A percentile compares a stretch with the other conserved stretches of the same genome.
Conservation (phyloP, 2,113 vertebrate species). For the Balaeniceps rex region DNA sequence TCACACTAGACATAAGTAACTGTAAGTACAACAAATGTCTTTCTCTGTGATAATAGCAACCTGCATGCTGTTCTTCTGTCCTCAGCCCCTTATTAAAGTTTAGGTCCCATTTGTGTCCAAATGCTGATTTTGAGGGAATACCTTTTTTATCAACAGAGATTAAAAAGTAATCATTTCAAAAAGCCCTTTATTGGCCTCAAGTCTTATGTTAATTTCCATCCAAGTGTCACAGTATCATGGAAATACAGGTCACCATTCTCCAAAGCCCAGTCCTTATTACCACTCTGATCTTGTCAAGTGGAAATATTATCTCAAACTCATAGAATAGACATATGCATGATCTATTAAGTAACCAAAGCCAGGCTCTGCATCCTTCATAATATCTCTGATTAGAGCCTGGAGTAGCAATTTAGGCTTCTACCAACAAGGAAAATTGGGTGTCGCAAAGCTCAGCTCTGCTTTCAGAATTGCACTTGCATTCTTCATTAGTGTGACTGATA, state of each 20-base stretch:
- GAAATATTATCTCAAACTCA: neutral
- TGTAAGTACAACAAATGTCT: neutral
- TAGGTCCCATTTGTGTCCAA: neutral
- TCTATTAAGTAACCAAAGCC: neutral
- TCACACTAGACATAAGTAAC: neutral
- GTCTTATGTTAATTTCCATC: neutral
- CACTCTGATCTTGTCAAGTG: neutral
- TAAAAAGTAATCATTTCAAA: neutral
- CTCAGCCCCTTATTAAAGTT: neutral
- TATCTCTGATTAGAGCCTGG: neutral
- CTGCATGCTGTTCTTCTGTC: neutral
- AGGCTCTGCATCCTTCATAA: neutral
- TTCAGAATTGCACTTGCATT: neutral
- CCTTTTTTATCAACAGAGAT: neutral
- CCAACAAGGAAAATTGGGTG: neutral
- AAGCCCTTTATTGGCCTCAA: fast-evolving
- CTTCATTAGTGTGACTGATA: neutral
- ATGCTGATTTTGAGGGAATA: neutral
- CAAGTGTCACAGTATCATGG: neutral
- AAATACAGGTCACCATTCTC: neutral
- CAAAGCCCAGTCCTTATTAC: neutral
- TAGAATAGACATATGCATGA: neutral
- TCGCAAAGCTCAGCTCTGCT: neutral
- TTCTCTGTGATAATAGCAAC: neutral
- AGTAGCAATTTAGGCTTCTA: neutral